Evolutionary conservation across 1,140 invertebrate genomes (phyloP).

Genomic region (Antheraea mylitta): DNA sequence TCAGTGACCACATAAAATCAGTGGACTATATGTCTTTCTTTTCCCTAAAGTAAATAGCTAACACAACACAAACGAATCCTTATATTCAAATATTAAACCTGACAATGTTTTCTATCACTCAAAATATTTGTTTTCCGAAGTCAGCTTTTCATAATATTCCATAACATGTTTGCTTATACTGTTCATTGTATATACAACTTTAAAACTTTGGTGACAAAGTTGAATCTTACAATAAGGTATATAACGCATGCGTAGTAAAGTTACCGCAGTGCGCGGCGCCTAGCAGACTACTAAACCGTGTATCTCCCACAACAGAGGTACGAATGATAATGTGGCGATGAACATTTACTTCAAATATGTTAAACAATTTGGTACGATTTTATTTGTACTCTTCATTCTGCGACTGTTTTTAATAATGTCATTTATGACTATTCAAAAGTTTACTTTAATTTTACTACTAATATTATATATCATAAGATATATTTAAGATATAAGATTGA

Average conservation of each 20-base stretch:
- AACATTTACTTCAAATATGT: too few relatives aligned
- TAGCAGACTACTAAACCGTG: conserved; percentile 40
- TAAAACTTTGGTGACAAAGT: conserved; percentile 11
- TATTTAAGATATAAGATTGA: too few relatives aligned
- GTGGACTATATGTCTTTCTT: too few relatives aligned
- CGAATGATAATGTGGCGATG: neutral
- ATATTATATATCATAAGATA: too few relatives aligned
- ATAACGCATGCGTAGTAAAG: conserved; percentile 30
- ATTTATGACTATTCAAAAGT: too few relatives aligned
- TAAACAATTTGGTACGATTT: too few relatives aligned
- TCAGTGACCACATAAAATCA: too few relatives aligned
- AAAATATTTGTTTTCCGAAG: conserved; percentile 11
- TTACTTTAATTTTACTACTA: too few relatives aligned
- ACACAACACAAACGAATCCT: neutral
- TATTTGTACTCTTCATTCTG: too few relatives aligned
- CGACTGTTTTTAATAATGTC: too few relatives aligned
- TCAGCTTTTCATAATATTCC: conserved; percentile 37
- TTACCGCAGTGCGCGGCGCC: conserved; percentile 59
- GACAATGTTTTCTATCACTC: neutral
- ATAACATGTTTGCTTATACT: conserved; percentile 24
- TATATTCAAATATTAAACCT: neutral
- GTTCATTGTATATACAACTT: conserved; percentile 13
- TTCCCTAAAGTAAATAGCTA: neutral
- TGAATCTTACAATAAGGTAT: conserved; percentile 12
- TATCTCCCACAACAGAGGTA: conserved; percentile 25